Evolutionary conservation across 2,888 invertebrate genomes (phyloP), one percentile per base, ranked within the genome.

Genomic region (Epicampocera succincta): DNA sequence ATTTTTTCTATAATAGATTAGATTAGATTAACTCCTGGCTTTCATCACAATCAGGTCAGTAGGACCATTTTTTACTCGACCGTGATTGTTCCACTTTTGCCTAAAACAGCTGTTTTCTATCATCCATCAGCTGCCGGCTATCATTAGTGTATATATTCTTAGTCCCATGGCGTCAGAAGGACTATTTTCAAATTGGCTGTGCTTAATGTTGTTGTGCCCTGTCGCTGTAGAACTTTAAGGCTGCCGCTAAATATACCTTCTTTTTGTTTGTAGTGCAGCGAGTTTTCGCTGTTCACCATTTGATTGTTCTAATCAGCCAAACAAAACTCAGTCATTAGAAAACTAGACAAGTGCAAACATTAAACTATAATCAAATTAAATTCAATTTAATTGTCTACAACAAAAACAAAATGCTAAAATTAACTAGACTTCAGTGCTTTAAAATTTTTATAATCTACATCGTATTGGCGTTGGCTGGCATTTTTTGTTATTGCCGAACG

Each of bases 321-420:
- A 52, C 5, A 13, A 11, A 40, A 29, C 42, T 72, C 29, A 63
- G 72, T 72, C 17, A 15, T 17, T 2, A 19, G n/a, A 12, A 12
- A 52, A 44, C 52, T 52, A 44, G 19, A 44, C 38, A 56, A 54
- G 73, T 54, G 66, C 29, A 58, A 66, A 25, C 75, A 75, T 48
- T 66, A 42, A 21, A 29, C 11, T 46, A 19, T 15, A 68, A 19
- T 13, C 3, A 33, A 50, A 42, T 40, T 25, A 42, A 60, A 38
- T 17, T 6, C 13, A 48, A 48, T 13, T 38, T 13, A 5, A 17
- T 54, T 19, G 9, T 13, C 6, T 40, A 2, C n/a, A 29, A 50
- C 15, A 44, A 8, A 48, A n/a, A 8, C n/a, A 46, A 29, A 21
- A 71, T 77, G 77, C 21, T 71, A 4, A 77, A 77, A 9, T 21